Base-by-base conservation (phyloP, 2,797 vertebrate species). In the Passerculus sandwichensis region DNA sequence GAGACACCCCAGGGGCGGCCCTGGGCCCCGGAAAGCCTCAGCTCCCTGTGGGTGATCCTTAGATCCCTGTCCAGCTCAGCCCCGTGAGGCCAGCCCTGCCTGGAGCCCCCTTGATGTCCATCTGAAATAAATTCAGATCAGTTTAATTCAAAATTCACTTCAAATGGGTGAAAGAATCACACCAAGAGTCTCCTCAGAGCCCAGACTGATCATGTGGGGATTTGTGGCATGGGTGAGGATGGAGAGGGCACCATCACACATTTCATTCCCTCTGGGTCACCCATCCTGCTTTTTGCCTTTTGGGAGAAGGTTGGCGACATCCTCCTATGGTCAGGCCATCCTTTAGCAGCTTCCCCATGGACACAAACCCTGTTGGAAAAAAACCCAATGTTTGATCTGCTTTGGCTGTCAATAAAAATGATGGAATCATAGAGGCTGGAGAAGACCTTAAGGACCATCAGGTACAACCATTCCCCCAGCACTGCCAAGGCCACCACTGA, bases 141-240 rank as follows among this genome's bases (percentile, higher is more conserved):
- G 40, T 48, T 47, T 40, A 12, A 54, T 34, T 40, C 17, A 13
- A 27, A 62, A 89, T 26, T 15, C 1, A 0, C 12, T 62, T 76
- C 30, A 29, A 12, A 26, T 0, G 21, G 20, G 13, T 48, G 44
- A 45, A 70, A 69, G 70, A 48, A 76, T 29, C 22, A 20, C 29
- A 25, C 18, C 1, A 0, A n/a, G 36, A 13, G 10, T 12, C 26
- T 61, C 34, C 17, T 40, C 11, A 69, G 81, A 51, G 25, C 34
- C n/a, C 61, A 44, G 13, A 30, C 1, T 0, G 1, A 29, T 18
- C 0, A 1, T 1, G 10, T 3, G 23, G 36, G 11, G 22, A 16
- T 50, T 17, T 30, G 42, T 50, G 20, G 44, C 62, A 16, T 5
- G 10, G n/a, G 6, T 74, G 59, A 72, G 30, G 57, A 62, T 59